Base-by-base conservation (phyloP, 1,140 invertebrate species). In the Diabrotica undecimpunctata region DNA sequence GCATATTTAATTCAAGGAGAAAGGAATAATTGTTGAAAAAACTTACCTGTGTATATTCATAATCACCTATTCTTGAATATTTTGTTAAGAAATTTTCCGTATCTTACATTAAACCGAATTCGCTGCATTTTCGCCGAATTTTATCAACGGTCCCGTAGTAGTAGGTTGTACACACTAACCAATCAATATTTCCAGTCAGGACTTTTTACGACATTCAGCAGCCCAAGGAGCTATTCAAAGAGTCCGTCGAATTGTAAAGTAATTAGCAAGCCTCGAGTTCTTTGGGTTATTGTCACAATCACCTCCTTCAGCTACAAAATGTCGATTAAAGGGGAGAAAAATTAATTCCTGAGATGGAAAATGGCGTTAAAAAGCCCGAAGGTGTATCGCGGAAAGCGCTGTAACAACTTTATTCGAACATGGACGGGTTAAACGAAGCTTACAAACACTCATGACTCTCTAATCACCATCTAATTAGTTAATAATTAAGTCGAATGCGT, bases 51-150 rank as follows among this genome's bases (percentile, higher is more conserved):
- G 69, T 69, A 62, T 67, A 74, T 66, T 66, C 74, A 75, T 75
- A 65, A 75, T 75, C 74, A 75, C 69, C 74, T 75, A 72, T 72
- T 69, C 65, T 70, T 62, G 41, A 70, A 70, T 67, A 70, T 73
- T 59, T 68, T 66, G 35, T 65, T 68, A 51, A 73, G 61, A 50
- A 70, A 61, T 62, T 73, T 75, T 62, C 71, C 68, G 56, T 72
- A 68, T 57, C 67, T 62, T 51, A 59, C 69, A 52, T 62, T 70
- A 50, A 69, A 61, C 52, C 70, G 67, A 64, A 75, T 70, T 66
- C 62, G 63, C 67, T 69, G 71, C 74, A 75, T 75, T 74, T 75
- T 67, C 64, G 63, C 35, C 52, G 50, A 37, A 51, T 60, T 60
- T 35, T 14, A 39, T 35, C 11, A 46, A 60, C 12, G 25, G 13